Evolutionary conservation across 2,888 invertebrate species (phyloP).

Genomic region (Xylocampa areola): DNA sequence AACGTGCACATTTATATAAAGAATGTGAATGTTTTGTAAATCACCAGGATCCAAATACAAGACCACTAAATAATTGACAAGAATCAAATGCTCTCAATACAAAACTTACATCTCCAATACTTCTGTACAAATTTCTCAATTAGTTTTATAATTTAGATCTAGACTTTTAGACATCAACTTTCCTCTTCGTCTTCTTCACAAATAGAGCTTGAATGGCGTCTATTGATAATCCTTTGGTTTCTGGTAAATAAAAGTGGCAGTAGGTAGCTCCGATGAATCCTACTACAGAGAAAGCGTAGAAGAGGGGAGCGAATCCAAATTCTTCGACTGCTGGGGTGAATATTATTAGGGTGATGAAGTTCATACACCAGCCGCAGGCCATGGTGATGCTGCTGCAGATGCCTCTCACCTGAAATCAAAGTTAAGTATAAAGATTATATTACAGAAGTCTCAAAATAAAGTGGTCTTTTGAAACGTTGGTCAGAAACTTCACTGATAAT

Average conservation of each 20-base stretch:
- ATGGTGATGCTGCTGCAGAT: conserved; percentile 75
- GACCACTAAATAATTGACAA: conserved; percentile 1
- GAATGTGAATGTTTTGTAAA: too few relatives aligned
- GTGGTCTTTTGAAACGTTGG: too few relatives aligned
- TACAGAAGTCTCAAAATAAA: too few relatives aligned
- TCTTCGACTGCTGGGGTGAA: conserved; percentile 76
- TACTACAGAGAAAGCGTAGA: conserved; percentile 77
- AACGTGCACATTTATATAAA: too few relatives aligned
- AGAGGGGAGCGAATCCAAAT: conserved; percentile 77
- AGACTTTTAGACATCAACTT: conserved; percentile 13
- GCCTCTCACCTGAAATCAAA: conserved; percentile 72
- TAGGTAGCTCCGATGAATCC: conserved; percentile 77
- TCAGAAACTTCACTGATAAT: too few relatives aligned
- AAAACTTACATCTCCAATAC: not conserved
- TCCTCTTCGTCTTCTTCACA: conserved; percentile 65
- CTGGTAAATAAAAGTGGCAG: conserved; percentile 78
- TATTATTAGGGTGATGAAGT: conserved; percentile 78
- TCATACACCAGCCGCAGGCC: conserved; percentile 76
- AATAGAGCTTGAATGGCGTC: conserved; percentile 78
- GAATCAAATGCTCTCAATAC: not conserved
- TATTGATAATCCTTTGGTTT: conserved; percentile 83
- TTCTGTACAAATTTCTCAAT: not conserved
- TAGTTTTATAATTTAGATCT: not conserved
- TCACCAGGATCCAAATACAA: conserved; percentile 1
- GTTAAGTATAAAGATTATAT: not conserved